Evolutionary conservation across 2,113 vertebrate species (phyloP).

Genomic region (Lepidiolamprologus cunningtoni): DNA sequence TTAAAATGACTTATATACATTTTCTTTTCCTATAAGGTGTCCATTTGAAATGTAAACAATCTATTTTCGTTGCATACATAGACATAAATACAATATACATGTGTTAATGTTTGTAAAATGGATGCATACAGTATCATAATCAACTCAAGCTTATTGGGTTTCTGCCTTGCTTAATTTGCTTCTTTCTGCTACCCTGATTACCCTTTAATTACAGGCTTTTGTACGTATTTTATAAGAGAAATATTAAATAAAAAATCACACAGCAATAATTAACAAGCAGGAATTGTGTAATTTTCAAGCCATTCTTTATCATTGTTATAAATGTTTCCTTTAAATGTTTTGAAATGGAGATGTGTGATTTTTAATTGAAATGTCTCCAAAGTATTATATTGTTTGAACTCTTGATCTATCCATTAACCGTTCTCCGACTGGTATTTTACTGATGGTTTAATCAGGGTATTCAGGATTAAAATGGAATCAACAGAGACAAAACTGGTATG

Average conservation of each 20-base stretch:
- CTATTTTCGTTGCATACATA: not conserved
- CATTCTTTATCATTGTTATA: slow-evolving; percentile 43
- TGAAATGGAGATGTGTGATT: slow-evolving; percentile 4
- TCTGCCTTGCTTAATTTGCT: not conserved
- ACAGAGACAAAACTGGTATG: not conserved
- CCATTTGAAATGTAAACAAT: slow-evolving; percentile 5
- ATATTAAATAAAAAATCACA: not conserved
- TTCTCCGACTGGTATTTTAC: slow-evolving; percentile 15
- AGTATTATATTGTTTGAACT: slow-evolving; percentile 10
- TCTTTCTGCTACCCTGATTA: slow-evolving; percentile 2
- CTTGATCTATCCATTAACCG: not conserved
- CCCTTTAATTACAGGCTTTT: slow-evolving; percentile 22
- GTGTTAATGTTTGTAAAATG: slow-evolving; percentile 21
- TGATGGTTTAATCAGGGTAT: slow-evolving; percentile 54
- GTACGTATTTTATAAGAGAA: slow-evolving; percentile 36
- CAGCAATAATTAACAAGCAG: slow-evolving; percentile 68
- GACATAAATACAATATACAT: not conserved
- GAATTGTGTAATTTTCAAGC: slow-evolving; percentile 54
- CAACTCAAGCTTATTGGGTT: not conserved
- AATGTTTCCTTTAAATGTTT: slow-evolving; percentile 23
- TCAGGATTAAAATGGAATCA: slow-evolving; percentile 40
- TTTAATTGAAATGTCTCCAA: not conserved
- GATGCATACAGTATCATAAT: slow-evolving; percentile 1
- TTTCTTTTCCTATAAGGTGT: slow-evolving; percentile 3
- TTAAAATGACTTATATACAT: not conserved